These are phyloP conservation scores for Theristicus caerulescens DNA, from an alignment of 2,113 vertebrate species.

Conservation along the genomic window DNA sequence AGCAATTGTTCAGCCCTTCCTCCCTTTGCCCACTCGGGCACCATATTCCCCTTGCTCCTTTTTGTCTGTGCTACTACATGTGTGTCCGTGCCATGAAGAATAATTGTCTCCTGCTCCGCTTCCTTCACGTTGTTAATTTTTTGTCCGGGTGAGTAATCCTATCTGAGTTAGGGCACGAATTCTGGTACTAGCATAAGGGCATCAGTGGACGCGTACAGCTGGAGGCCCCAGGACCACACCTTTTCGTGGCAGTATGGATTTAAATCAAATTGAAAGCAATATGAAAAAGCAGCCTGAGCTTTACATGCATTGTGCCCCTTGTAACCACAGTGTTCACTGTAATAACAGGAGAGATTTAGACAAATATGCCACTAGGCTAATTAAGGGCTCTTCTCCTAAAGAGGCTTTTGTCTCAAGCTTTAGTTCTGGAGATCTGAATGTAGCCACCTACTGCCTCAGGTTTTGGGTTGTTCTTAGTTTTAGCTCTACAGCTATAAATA, in stretches of 20 bases:
- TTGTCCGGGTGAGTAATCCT: not conserved
- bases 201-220: not conserved
- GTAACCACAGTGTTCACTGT: not conserved
- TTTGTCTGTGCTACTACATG: not conserved
- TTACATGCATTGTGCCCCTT: not conserved
- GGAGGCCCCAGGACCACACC: not conserved
- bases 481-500: not conserved
- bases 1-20: not conserved
- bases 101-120: not conserved
- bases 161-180: not conserved
- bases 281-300: not conserved
- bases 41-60: not conserved
- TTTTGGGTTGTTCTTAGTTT: not conserved
- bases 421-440: not conserved
- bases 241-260: not conserved
- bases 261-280: not conserved
- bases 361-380: not conserved
- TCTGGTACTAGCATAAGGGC: not conserved
- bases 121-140: not conserved
- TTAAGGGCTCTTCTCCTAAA: conserved; percentile 22
- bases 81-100: not conserved
- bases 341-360: not conserved
- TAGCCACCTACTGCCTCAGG: not conserved
- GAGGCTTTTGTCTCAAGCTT: conserved; percentile 15
- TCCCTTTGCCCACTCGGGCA: not conserved